Evolutionary conservation across 2,797 vertebrate genomes (phyloP).

Genomic region (Schizopygopsis malacanthus): DNA sequence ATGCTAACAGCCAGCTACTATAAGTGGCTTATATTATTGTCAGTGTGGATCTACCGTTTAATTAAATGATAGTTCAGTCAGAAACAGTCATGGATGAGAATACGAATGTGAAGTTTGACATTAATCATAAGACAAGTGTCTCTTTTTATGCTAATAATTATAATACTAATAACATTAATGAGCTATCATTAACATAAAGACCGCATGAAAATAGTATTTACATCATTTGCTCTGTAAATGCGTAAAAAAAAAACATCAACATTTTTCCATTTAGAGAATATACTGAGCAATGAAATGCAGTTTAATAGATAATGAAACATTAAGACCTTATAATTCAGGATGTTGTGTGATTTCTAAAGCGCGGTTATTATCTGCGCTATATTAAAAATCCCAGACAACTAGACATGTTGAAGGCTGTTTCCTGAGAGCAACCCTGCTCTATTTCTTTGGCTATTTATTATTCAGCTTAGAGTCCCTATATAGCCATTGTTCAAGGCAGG

Average conservation of each 20-base stretch:
- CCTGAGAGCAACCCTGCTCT: background rate
- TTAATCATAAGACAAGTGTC: background rate
- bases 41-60: background rate
- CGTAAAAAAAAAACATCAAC: background rate
- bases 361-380: background rate
- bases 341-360: background rate
- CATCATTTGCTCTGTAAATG: background rate
- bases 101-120: background rate
- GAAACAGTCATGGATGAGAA: background rate
- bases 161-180: constrained; percentile 1
- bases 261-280: background rate
- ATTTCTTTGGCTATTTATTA: constrained; percentile 15
- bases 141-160: background rate
- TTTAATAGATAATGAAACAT: background rate
- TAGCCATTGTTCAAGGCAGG: constrained; percentile 21
- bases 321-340: background rate
- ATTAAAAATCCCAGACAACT: background rate
- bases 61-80: background rate
- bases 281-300: background rate
- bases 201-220: background rate
- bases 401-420: background rate
- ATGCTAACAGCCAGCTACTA: background rate
- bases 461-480: constrained; percentile 18
- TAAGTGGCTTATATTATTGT: background rate
- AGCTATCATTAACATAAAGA: background rate